Evolutionary conservation across 2,888 invertebrate genomes (phyloP), one percentile per base, ranked within the genome.

Genomic region (Polyommatus iphigenia): DNA sequence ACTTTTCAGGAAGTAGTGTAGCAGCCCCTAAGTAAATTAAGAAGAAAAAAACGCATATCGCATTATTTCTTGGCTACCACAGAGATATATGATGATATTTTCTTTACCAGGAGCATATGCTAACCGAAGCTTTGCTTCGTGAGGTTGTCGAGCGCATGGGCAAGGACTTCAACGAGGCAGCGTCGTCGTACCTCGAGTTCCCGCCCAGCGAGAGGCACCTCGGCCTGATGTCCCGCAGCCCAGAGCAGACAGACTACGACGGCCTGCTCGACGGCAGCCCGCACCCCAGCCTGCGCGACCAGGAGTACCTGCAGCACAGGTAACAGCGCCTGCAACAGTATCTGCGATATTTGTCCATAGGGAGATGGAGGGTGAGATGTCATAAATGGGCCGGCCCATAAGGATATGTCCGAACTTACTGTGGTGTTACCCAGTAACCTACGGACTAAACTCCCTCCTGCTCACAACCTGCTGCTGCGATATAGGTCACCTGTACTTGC

Each of bases 251-350:
- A 82, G 97, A 97, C 87, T 97, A 97, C 86, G 97, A 97, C 81
- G 95, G 95, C 29, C 88, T 97, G 32, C 95, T 96, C 80, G 96
- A 96, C 72, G 94, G 95, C 54, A 96, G 96, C 88, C 95, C 96
- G 20, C 96, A 96, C 90, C 97, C 97, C 5, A 97, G 97, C 82
- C 94, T 98, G 80, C 95, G 98, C 41, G 98, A 98, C 89, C 97
- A 97, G 85, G 98, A 98, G 87, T 98, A 97, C 86, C 86, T 98
- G 83, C 97, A 97, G 86, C 98, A 98, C 89, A 97, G 96, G 94
- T 94, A 71, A 18, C 36, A 98, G 87, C 98, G 97, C 86, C 86
- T 32, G 32, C 32, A 32, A 32, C 32, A 32, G 32, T 36, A 36
- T 36, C 6, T 36, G 32, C 32, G 32, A 32, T 5, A 32, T 32